Evolutionary conservation across 2,113 vertebrate genomes (phyloP).

Genomic region (Clinocottus analis): DNA sequence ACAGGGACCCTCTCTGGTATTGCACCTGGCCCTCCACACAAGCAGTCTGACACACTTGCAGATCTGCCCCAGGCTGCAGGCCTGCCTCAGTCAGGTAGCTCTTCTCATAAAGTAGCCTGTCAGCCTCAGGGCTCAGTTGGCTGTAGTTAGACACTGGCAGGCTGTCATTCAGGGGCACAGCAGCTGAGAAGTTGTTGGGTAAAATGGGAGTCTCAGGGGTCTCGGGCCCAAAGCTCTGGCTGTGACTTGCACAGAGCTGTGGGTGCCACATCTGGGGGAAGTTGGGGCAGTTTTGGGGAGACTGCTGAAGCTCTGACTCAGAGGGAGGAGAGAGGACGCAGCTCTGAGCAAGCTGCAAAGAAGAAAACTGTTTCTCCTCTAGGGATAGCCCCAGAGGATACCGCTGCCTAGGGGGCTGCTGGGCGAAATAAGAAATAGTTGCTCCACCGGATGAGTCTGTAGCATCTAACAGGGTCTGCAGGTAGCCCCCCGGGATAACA

Average conservation of each 20-base stretch:
- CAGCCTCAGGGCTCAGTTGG: constrained; percentile 88
- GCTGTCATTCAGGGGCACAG: constrained; percentile 82
- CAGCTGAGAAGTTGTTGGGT: constrained; percentile 85
- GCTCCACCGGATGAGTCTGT: constrained; percentile 92
- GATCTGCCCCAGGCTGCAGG: constrained; percentile 90
- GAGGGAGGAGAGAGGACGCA: constrained; percentile 94
- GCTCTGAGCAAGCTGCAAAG: constrained; percentile 92
- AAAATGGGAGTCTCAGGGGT: constrained; percentile 85
- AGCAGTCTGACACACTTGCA: constrained; percentile 93
- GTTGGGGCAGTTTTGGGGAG: constrained; percentile 90
- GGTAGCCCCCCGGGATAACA: constrained; percentile 97
- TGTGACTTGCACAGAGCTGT: constrained; percentile 77
- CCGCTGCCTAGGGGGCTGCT: constrained; percentile 88
- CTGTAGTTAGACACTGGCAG: constrained; percentile 88
- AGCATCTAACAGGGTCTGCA: constrained; percentile 97
- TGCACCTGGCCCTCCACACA: constrained; percentile 92
- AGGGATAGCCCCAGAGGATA: constrained; percentile 86
- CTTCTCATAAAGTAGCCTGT: constrained; percentile 93
- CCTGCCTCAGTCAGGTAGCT: constrained; percentile 91
- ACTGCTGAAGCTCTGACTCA: constrained; percentile 94
- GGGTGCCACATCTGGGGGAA: constrained; percentile 89
- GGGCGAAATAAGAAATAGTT: constrained; percentile 90
- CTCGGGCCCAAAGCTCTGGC: constrained; percentile 87
- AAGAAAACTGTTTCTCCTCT: constrained; percentile 90
- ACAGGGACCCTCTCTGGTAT: constrained; percentile 93